Evolutionary conservation across 2,113 vertebrate genomes (phyloP).

Genomic region (Bubo bubo): DNA sequence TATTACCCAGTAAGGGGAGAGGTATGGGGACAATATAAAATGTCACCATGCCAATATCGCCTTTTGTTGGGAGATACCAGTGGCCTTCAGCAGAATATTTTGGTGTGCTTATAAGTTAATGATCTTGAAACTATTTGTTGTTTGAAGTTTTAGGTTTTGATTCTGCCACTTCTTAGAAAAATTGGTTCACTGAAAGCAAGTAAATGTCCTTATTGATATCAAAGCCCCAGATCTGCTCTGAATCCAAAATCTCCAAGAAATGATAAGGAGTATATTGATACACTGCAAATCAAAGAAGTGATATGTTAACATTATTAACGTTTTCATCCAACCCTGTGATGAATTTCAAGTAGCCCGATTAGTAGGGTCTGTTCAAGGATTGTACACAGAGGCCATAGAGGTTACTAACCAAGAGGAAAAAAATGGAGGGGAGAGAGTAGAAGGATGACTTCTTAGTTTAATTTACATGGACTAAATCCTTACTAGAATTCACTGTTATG

Average conservation of each 20-base stretch:
- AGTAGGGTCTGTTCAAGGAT: background rate
- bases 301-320: background rate
- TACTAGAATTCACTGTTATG: background rate
- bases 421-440: accelerated
- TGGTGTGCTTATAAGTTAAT: background rate
- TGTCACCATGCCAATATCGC: background rate
- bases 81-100: background rate
- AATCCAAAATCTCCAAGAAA: background rate
- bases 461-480: background rate
- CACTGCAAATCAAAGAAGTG: background rate
- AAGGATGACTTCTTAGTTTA: background rate
- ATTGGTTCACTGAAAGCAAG: background rate
- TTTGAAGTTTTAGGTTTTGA: background rate
- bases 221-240: background rate
- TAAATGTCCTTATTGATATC: background rate
- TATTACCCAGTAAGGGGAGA: background rate
- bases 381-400: background rate
- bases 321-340: background rate
- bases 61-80: background rate
- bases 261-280: background rate
- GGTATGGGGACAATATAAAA: background rate
- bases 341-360: background rate
- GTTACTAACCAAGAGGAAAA: background rate
- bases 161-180: background rate
- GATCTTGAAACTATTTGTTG: background rate